Evolutionary conservation across 2,113 vertebrate species (phyloP).

Genomic region (Onychorhynchus coronatus): DNA sequence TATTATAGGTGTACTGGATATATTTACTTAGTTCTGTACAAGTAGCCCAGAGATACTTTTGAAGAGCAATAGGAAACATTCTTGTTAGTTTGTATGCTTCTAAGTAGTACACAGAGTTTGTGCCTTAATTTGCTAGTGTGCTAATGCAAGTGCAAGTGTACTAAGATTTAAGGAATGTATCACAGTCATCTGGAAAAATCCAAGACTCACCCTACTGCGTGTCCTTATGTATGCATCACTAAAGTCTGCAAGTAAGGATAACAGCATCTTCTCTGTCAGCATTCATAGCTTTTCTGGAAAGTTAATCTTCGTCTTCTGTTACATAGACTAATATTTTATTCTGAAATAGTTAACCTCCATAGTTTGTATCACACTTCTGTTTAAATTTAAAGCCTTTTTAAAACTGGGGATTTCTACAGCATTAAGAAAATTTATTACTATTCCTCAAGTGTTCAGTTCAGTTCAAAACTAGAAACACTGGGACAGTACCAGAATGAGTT

Average conservation of each 20-base stretch:
- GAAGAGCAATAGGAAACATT: neutral
- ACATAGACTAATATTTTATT: conserved; percentile 48
- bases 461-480: conserved; percentile 43
- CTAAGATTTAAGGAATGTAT: neutral
- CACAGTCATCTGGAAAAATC: neutral
- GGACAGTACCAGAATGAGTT: conserved; percentile 1
- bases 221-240: neutral
- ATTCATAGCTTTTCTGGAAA: neutral
- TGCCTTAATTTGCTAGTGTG: conserved; percentile 50
- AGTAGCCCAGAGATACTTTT: conserved; percentile 16
- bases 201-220: neutral
- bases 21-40: neutral
- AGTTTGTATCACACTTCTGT: conserved; percentile 45
- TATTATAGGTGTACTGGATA: neutral
- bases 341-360: conserved; percentile 40
- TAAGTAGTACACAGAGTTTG: neutral
- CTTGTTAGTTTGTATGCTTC: neutral
- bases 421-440: conserved; percentile 41
- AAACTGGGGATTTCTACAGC: conserved; percentile 36
- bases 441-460: conserved; percentile 31
- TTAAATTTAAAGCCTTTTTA: conserved; percentile 60
- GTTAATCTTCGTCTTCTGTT: conserved; percentile 3
- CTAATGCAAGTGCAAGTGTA: conserved; percentile 6
- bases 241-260: conserved; percentile 9
- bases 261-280: neutral